Base-by-base conservation (phyloP, 2,113 vertebrate species). In the Proterorhinus semilunaris region DNA sequence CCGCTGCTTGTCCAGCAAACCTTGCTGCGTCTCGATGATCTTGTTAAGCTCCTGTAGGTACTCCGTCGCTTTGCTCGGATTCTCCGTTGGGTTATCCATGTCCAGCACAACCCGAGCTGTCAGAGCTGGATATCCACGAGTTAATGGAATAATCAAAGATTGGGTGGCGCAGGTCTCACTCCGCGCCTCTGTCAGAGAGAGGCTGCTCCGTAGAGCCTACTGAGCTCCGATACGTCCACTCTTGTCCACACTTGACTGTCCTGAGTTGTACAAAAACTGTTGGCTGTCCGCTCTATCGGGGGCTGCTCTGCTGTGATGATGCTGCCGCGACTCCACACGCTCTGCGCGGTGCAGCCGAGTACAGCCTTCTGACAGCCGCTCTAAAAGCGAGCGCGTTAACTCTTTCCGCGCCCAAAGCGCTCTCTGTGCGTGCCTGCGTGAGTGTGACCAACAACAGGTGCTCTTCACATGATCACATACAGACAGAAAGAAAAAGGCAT, bases 11-110 rank as follows among this genome's bases (percentile, higher is more conserved):
- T 95, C 95, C 86, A 96, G 87, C 80, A 96, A 91, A 89, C 92
- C 95, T 92, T 96, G 95, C 84, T 96, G 95, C 53, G 94, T 95
- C 89, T 96, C 94, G 49, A 96, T 96, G 65, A 94, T 94, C 68
- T 92, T 94, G 73, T 94, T 95, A 54, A 93, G 93, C 92, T 95
- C 95, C 85, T 93, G 88, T 9, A 95, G 93, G 80, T 95, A 96
- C 90, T 94, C 96, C 78, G 93, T 94, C 65, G 96, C 96, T 85
- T 93, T 93, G 88, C 92, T 95, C 5, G 96, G 96, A 91, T 95
- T 95, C 88, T 96, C 96, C 7, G 89, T 71, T 3, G 94, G 92
- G 91, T 89, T 89, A 75, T 96, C 95, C 96, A 96, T 97, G 87
- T 90, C 87, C 77, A 68, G 76, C 67, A 88, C 89, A 64, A 82